Conservation (phyloP, 2,113 vertebrate genomes). For the Myodes glareolus region DNA sequence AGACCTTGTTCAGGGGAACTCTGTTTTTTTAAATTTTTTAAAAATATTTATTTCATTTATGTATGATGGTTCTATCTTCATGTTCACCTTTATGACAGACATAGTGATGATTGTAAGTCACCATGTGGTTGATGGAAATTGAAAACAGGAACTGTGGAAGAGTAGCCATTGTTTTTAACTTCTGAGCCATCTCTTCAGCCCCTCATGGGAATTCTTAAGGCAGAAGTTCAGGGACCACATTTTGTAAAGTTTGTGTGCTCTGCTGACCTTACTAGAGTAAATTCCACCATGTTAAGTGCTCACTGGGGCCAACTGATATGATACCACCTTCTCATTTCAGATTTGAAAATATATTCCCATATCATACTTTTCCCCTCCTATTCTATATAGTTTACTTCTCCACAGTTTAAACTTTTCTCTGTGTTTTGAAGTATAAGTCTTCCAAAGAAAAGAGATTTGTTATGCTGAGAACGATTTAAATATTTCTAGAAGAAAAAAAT, state of each 20-base stretch:
- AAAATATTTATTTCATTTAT: too few species aligned
- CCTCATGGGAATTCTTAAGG: background rate
- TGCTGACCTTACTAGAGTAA: background rate
- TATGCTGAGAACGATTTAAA: constrained; percentile 53
- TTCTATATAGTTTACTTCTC: background rate
- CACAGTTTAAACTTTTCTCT: constrained; percentile 55
- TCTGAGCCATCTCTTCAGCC: too few species aligned
- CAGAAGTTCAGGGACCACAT: background rate
- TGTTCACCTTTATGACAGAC: too few species aligned
- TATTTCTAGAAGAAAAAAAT: constrained; percentile 51
- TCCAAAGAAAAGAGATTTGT: constrained; percentile 22
- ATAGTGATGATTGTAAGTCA: too few species aligned
- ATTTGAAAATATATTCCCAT: constrained; percentile 42
- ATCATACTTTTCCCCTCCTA: background rate
- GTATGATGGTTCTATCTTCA: too few species aligned
- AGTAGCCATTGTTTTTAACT: too few species aligned
- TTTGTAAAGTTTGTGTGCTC: constrained; percentile 28
- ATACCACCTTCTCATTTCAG: constrained; percentile 6
- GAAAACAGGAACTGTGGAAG: too few species aligned
- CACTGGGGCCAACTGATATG: background rate
- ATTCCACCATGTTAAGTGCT: background rate
- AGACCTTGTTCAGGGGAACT: constrained; percentile 11
- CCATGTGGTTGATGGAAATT: too few species aligned
- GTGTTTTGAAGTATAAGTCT: constrained; percentile 3
- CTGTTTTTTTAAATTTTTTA: too few species aligned